phyloP scores from a whole-genome alignment of 2,888 invertebrate genomes.

The Gerosis bhagava region DNA sequence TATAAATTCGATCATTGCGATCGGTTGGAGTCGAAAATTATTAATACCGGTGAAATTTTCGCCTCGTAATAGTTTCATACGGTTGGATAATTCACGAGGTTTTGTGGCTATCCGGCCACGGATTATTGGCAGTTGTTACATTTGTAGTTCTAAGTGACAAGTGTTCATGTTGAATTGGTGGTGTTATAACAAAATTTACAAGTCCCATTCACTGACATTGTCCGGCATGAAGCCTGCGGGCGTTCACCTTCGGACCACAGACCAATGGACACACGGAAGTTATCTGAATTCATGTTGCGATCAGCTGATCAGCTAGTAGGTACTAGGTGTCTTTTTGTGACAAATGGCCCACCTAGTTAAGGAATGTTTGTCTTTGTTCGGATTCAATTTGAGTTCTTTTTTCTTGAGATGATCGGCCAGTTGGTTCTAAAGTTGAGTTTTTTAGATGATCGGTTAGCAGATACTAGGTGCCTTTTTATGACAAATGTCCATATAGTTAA shows the following conservation, averaged over 20 bases:
- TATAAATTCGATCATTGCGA: slow-evolving; percentile 7
- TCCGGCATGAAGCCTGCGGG: slow-evolving; percentile 54
- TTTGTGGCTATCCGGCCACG: neutral
- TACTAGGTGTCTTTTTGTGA: neutral
- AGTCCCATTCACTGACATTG: slow-evolving; percentile 63
- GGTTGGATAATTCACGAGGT: neutral
- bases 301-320: neutral
- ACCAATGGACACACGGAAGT: slow-evolving; percentile 41
- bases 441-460: neutral
- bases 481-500: neutral
- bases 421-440: no score
- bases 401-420: no score
- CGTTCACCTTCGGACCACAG: slow-evolving; percentile 57
- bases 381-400: no score
- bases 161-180: neutral
- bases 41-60: slow-evolving; percentile 8
- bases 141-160: neutral
- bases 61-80: no score
- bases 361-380: no score
- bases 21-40: slow-evolving; percentile 2
- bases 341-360: neutral
- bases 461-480: neutral
- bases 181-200: slow-evolving; percentile 10
- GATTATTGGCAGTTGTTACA: neutral
- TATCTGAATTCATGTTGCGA: no score